Evolutionary conservation across 2,888 invertebrate species (phyloP).

Genomic region (Thereva nobilitata): DNA sequence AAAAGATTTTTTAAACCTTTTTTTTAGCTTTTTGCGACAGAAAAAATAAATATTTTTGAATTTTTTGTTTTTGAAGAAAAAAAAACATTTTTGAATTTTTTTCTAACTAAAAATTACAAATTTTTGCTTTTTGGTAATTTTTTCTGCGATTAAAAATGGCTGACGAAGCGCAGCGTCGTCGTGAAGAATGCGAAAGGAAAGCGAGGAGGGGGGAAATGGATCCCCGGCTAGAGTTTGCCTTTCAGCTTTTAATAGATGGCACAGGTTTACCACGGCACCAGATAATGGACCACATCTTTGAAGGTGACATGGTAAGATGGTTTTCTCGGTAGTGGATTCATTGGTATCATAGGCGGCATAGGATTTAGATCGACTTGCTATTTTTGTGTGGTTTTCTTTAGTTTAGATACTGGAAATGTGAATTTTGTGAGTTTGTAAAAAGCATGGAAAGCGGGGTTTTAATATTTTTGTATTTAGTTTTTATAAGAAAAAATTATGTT

Average conservation of each 20-base stretch:
- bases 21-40: conserved; percentile 22
- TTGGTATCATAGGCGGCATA: too few species aligned
- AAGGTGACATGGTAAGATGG: conserved; percentile 77
- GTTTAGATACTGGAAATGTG: too few species aligned
- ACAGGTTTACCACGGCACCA: conserved; percentile 80
- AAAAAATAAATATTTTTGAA: conserved; percentile 31
- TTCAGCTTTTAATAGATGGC: conserved; percentile 84
- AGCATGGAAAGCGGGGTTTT: too few species aligned
- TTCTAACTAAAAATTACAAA: conserved; percentile 30
- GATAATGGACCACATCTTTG: conserved; percentile 89
- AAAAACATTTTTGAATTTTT: conserved; percentile 16
- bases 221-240: conserved; percentile 86
- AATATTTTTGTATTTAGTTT: too few species aligned
- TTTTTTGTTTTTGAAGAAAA: not conserved
- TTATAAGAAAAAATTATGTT: too few species aligned
- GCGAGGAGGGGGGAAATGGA: conserved; percentile 91
- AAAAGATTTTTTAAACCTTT: not conserved
- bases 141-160: conserved; percentile 46
- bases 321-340: too few species aligned
- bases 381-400: too few species aligned
- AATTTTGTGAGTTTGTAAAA: too few species aligned
- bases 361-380: too few species aligned
- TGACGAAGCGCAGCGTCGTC: conserved; percentile 65
- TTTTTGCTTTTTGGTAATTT: conserved; percentile 38
- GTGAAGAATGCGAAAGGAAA: conserved; percentile 91